Conservation (phyloP, 2,888 invertebrate species). For the Sphaerophoria rueppellii region DNA sequence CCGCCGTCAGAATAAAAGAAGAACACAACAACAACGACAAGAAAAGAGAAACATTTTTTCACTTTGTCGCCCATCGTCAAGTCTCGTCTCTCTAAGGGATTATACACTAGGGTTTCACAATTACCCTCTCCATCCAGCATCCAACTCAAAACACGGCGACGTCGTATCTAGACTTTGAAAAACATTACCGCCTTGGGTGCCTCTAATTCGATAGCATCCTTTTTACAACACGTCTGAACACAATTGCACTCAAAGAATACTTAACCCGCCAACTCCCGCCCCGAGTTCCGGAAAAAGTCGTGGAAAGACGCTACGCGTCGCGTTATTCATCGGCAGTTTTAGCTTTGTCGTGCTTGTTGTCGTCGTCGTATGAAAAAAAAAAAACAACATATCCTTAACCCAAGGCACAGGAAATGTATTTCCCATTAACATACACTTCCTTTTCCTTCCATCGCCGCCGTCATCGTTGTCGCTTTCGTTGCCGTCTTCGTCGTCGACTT, state of each 20-base stretch:
- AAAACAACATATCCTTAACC: constrained; percentile 40
- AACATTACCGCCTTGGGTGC: constrained; percentile 60
- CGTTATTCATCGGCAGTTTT: neutral
- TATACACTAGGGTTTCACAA: constrained; percentile 7
- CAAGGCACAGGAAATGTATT: constrained; percentile 67
- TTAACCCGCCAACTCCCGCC: constrained; percentile 21
- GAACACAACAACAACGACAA: neutral
- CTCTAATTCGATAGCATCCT: constrained; percentile 67
- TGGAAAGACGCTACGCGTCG: too few species aligned
- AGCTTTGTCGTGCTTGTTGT: neutral
- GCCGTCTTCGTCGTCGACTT: too few species aligned
- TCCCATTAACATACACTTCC: constrained; percentile 71
- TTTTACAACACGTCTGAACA: constrained; percentile 60
- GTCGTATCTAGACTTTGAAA: constrained; percentile 28
- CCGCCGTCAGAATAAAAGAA: constrained; percentile 5
- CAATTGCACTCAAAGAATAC: constrained; percentile 58
- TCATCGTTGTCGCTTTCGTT: neutral
- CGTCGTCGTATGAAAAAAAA: constrained; percentile 31
- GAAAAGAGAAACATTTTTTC: neutral
- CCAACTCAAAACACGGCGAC: neutral
- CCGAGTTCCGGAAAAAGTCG: neutral
- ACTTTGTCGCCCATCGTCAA: neutral
- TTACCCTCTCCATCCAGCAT: constrained; percentile 11
- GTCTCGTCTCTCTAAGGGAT: neutral
- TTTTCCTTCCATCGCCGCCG: constrained; percentile 6